Conservation (phyloP, 2,113 vertebrate genomes). For the Cryptotis parvus region DNA sequence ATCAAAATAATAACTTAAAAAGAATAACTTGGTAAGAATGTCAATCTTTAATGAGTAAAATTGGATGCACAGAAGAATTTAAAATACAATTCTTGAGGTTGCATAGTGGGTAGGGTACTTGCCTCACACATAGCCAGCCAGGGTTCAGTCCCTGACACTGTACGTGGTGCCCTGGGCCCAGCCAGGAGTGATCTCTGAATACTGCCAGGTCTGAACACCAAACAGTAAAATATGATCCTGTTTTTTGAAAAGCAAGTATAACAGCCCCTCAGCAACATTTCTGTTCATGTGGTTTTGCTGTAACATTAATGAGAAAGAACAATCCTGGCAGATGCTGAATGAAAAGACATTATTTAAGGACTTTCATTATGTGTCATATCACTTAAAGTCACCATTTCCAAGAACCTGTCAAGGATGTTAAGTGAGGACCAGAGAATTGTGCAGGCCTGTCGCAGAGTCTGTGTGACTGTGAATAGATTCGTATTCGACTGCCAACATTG, state of each 20-base stretch:
- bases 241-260: background rate
- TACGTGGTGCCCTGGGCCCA: too few species aligned
- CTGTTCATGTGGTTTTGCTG: background rate
- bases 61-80: background rate
- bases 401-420: background rate
- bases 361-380: background rate
- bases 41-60: background rate
- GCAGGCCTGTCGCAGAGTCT: fast-evolving
- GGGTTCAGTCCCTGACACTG: too few species aligned
- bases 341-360: background rate
- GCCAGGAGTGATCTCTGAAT: too few species aligned
- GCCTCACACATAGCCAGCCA: too few species aligned
- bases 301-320: background rate
- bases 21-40: background rate
- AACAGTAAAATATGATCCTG: too few species aligned
- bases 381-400: background rate
- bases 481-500: fast-evolving
- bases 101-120: too few species aligned
- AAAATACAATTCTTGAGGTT: background rate
- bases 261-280: background rate
- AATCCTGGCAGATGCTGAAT: background rate
- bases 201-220: too few species aligned
- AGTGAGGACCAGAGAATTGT: background rate
- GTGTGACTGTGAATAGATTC: too few species aligned
- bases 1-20: background rate